Percentiles rank a stretch among this genome's conserved stretches.
Conservation (phyloP, 2,888 invertebrate genomes). For the Phanerotoma sp. region DNA sequence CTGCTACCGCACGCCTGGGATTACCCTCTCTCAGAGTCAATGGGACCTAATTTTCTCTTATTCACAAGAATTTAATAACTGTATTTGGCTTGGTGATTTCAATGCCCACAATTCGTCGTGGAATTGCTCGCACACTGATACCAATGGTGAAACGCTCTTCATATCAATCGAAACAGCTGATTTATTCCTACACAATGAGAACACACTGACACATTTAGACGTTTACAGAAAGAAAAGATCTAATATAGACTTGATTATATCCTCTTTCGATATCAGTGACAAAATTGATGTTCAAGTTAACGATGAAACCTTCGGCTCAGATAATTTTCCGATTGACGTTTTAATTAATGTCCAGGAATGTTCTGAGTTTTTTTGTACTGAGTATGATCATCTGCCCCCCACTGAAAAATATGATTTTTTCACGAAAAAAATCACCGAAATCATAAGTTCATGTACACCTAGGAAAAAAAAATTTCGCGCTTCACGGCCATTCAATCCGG, state of each 20-base stretch:
- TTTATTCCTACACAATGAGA: slow-evolving; percentile 15
- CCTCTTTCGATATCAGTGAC: background rate
- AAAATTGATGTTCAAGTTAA: slow-evolving; percentile 9
- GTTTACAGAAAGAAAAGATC: background rate
- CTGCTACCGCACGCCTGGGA: slow-evolving; percentile 8
- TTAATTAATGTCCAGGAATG: background rate
- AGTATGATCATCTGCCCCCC: background rate
- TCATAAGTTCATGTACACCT: background rate
- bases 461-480: too few species aligned
- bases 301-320: slow-evolving; percentile 18
- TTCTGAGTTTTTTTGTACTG: background rate
- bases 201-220: slow-evolving; percentile 15
- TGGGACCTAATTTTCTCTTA: slow-evolving; percentile 1
- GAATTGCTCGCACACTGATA: slow-evolving; percentile 10
- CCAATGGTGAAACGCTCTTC: slow-evolving; percentile 15
- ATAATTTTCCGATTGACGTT: slow-evolving; percentile 8
- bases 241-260: slow-evolving; percentile 20
- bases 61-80: background rate
- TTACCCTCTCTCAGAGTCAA: background rate
- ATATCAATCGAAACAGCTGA: slow-evolving; percentile 7
- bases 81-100: slow-evolving; percentile 12
- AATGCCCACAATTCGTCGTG: slow-evolving; percentile 18
- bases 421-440: background rate
- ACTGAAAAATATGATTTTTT: background rate
- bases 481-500: too few species aligned